Evolutionary conservation across 1,140 invertebrate species (phyloP), one percentile per base, ranked within the genome.

Genomic region (Trachymyrmex septentrionalis): DNA sequence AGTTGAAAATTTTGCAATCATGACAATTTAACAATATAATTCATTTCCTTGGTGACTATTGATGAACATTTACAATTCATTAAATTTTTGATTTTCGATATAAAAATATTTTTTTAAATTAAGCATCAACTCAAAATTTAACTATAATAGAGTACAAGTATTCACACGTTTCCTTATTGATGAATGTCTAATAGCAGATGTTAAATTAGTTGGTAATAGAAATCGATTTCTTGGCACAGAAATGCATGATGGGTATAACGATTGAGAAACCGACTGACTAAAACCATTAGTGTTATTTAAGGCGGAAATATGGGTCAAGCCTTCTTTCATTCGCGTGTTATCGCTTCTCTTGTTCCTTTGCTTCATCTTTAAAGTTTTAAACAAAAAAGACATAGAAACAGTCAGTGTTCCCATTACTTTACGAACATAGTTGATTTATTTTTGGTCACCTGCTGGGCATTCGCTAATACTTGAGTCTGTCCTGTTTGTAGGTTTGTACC

Each of bases 301-400:
- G 92, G 91, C 88, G 75, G 72, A 91, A 92, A 94, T 93, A 88
- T 94, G 84, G 93, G 93, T 92, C 93, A 92, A 86, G 73, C 55
- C 64, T 80, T 72, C 59, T 61, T 73, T 66, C 55, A 34, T 38
- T 71, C 55, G 57, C 69, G 64, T 67, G 38, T 64, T 30, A 48
- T 27, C 86, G 19, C 19, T 63, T 10, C 38, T 55, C 9, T 72
- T 67, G 10, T 27, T 44, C 14, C 7, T 48, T 6, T 19, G 57
- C 55, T 86, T 59, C 76, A 30, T 64, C 55, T 87, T 87, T 53
- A 21, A 67, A 2, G 44, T 53, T 44, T 71, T 3, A 69, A 84
- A 57, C 30, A 55, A 78, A 81, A 86, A 59, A 69, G 53, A 66
- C 27, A 72, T 57, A 12, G 57, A 12, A 30, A 69, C 69, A 66